These are phyloP conservation scores for Centropristis striata DNA, from an alignment of 2,113 vertebrate genomes.

Conservation along the genomic window DNA sequence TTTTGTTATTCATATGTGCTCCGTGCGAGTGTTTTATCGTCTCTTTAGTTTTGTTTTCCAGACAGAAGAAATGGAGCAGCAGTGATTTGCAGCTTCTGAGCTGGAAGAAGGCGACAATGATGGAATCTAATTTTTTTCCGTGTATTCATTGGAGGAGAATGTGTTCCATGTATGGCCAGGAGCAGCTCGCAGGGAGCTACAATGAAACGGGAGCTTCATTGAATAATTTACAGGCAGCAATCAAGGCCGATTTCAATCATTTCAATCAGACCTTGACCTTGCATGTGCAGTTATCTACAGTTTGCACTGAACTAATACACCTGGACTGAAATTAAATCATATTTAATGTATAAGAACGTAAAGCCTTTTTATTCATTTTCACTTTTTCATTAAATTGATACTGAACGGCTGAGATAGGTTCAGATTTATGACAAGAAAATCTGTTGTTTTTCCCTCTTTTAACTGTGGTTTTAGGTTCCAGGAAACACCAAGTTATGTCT, in stretches of 20 bases:
- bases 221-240: constrained; percentile 52
- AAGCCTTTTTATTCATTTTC: background rate
- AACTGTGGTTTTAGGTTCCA: background rate
- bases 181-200: background rate
- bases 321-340: background rate
- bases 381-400: background rate
- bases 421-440: background rate
- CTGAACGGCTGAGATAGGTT: background rate
- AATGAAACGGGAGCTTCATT: background rate
- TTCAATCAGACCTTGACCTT: constrained; percentile 8
- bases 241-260: constrained; percentile 29
- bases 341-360: background rate
- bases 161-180: background rate
- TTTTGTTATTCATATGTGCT: background rate
- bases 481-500: constrained; percentile 5
- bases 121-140: constrained; percentile 16
- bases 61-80: background rate
- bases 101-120: background rate
- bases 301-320: background rate
- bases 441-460: background rate
- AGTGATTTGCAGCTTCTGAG: constrained; percentile 12
- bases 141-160: background rate
- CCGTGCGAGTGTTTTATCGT: constrained; percentile 2
- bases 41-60: constrained; percentile 3
- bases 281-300: background rate